Base-by-base conservation (phyloP, 2,113 vertebrate genomes). In the Apistogramma diplotaenia region DNA sequence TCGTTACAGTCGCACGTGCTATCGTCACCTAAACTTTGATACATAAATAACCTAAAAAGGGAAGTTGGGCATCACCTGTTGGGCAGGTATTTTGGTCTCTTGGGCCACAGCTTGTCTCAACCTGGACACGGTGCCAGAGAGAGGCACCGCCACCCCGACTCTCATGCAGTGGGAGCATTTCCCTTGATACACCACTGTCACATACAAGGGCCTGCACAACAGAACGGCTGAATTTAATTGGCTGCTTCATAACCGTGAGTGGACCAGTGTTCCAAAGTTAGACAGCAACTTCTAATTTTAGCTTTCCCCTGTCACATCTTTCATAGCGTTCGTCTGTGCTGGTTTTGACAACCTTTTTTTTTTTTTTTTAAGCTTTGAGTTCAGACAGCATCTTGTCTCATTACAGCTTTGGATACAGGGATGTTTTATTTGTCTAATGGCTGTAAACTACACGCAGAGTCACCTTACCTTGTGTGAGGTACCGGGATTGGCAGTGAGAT, bases 121-220 rank as follows among this genome's bases (percentile, higher is more conserved):
- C 88, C 96, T 96, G 91, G 95, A 96, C 75, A 99, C 97, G 0
- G 96, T 98, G 31, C 98, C 97, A 0, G 96, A 96, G 49, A 99
- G 90, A 74, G 98, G 98, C 85, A 99, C 97, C 0, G 98, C 97
- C 91, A 99, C 97, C 0, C 98, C 98, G 1, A 99, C 96, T 79
- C 97, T 95, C 98, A 99, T 99, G 91, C 98, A 99, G 95, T 98
- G 97, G 0, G 98, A 99, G 79, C 98, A 99, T 81, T 99, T 99
- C 61, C 98, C 98, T 91, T 96, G 97, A 92, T 99, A 99, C 87
- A 99, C 98, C 92, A 99, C 97, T 0, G 98, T 99, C 93, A 99
- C 87, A 8, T 97, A 98, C 46, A 99, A 95, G 0, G 98, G 97
- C 94, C 98, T 99, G 95, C 35, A 3, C 37, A 86, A 89, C 78